Evolutionary conservation across 2,113 vertebrate species (phyloP), one percentile per base, ranked within the genome.

Genomic region (Alligator sinensis): DNA sequence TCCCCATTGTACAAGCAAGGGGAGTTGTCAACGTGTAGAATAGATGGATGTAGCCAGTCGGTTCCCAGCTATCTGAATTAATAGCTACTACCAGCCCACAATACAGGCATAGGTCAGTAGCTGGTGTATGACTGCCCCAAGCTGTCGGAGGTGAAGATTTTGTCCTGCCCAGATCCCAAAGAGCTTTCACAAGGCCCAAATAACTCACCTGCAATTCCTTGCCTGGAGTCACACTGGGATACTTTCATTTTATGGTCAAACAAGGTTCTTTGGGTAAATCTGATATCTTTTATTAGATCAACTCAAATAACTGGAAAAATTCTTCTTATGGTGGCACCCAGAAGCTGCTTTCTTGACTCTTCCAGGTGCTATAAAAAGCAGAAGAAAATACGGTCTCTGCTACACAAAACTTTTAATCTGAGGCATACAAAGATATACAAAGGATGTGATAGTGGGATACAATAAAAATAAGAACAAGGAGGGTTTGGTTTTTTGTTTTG

Each of bases 361-460:
- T 47, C 47, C 47, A 47, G 47, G 47, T 47, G 47, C 7, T 47
- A 47, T 47, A 47, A 70, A 22, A 34, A 70, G 34, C 9, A 4
- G 21, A 30, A 13, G 19, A 70, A 70, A 70, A 19, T 19, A 38
- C 22, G 68, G 30, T 70, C 34, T n/a, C 68, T 70, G 68, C 68
- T 57, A 7, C 28, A 7, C 14, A 6, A 75, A 22, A 19, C 1
- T 1, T 7, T 5, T 6, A 2, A 59, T 38, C 19, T 11, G 7
- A 38, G 25, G 76, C 15, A 3, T 0, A 14, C 1, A 47, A 9
- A 47, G 1, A 27, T 4, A 57, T 17, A 16, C 4, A 38, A 77
- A 25, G 77, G 54, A 6, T 8, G 0, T 1, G n/a, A 47, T 4
- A 22, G 77, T n/a, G 3, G 6, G 70, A 11, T 11, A 24, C 2